phyloP scores from a whole-genome alignment of 1,140 invertebrate species.

The Ceratina calcarata region DNA sequence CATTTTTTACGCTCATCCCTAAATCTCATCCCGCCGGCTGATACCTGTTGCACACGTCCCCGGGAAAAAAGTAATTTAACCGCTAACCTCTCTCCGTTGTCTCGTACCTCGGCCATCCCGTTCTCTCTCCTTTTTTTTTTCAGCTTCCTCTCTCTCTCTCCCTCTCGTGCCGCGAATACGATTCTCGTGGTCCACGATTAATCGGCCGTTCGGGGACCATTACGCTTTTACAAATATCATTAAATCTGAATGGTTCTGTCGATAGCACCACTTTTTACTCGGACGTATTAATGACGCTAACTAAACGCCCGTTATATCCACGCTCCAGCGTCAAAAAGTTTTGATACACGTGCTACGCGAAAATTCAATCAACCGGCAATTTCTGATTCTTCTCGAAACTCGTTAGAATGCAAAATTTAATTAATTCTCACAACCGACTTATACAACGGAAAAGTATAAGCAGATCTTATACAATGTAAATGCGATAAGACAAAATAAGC shows the following conservation, averaged over 20 bases:
- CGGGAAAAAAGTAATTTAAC: conserved; percentile 43
- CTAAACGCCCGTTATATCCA: too few relatives aligned
- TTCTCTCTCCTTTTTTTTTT: not conserved
- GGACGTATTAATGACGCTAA: not conserved
- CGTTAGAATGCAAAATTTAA: too few relatives aligned
- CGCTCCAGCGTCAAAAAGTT: too few relatives aligned
- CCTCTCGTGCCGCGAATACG: conserved; percentile 5
- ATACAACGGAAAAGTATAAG: too few relatives aligned
- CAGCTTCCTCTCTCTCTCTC: too few relatives aligned
- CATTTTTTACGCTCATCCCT: conserved; percentile 56
- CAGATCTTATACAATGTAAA: too few relatives aligned
- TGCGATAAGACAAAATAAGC: too few relatives aligned
- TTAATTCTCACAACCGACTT: too few relatives aligned
- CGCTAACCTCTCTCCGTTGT: conserved; percentile 35
- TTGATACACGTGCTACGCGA: too few relatives aligned
- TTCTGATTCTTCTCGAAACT: too few relatives aligned
- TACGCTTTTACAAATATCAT: conserved; percentile 2
- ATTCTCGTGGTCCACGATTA: conserved; percentile 3
- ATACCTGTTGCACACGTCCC: conserved; percentile 59
- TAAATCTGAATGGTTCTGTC: not conserved
- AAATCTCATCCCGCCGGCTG: conserved; percentile 47
- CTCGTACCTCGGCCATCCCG: conserved; percentile 10
- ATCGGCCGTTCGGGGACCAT: not conserved
- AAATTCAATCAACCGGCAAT: too few relatives aligned
- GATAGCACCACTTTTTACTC: not conserved